phyloP scores from a whole-genome alignment of 2,888 invertebrate genomes.

The Mechanitis messenoides region DNA sequence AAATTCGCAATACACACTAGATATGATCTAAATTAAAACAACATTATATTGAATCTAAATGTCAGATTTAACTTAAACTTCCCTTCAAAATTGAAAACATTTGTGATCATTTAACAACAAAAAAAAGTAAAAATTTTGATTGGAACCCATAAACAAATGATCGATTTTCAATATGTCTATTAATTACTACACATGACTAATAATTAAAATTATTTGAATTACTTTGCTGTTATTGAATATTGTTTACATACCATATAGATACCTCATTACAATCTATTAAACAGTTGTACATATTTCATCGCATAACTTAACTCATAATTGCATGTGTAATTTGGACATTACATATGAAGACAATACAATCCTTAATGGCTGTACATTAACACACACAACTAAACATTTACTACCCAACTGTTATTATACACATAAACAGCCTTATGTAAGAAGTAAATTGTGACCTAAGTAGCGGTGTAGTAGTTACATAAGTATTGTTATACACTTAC shows the following conservation, averaged over 20 bases:
- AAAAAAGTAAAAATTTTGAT: too few species aligned
- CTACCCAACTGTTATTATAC: background rate
- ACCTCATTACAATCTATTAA: background rate
- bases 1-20: constrained; percentile 17
- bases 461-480: constrained; percentile 4
- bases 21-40: background rate
- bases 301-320: background rate
- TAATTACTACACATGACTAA: too few species aligned
- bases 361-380: constrained; percentile 4
- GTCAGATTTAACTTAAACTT: too few species aligned
- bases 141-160: too few species aligned
- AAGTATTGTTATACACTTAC: constrained; percentile 44
- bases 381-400: constrained; percentile 1
- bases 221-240: background rate
- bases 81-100: too few species aligned
- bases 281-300: background rate
- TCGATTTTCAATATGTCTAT: too few species aligned
- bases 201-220: too few species aligned
- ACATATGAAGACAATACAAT: constrained; percentile 2
- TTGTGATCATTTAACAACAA: too few species aligned
- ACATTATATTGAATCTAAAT: too few species aligned
- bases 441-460: constrained; percentile 9
- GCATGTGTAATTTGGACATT: background rate
- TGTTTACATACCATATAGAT: background rate
- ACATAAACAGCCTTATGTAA: background rate